These are phyloP conservation scores for Brotogeris chrysoptera DNA, from an alignment of 2,797 vertebrate genomes.

Conservation along the genomic window DNA sequence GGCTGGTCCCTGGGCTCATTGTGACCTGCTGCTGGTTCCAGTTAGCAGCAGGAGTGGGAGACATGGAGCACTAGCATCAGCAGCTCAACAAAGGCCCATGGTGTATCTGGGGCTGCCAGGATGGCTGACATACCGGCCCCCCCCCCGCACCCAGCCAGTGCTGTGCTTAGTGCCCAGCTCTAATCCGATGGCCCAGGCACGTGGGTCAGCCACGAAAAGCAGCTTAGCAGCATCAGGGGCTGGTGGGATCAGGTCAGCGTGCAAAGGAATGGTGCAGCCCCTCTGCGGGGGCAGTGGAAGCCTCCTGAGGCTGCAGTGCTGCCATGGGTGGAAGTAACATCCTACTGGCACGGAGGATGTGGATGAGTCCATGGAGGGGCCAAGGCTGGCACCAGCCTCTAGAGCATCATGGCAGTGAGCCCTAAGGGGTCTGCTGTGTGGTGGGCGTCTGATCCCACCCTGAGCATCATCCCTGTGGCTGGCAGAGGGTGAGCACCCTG, in stretches of 20 bases:
- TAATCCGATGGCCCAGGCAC: not conserved
- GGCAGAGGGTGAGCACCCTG: not conserved
- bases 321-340: rapidly evolving
- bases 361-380: not conserved
- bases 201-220: not conserved
- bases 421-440: rapidly evolving
- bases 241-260: not conserved
- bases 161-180: not conserved
- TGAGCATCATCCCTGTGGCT: rapidly evolving
- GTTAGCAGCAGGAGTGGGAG: not conserved
- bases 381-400: not conserved
- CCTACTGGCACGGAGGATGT: not conserved
- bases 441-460: rapidly evolving
- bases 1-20: not conserved
- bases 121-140: rapidly evolving
- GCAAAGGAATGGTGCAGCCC: not conserved
- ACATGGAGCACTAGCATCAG: not conserved
- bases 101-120: not conserved
- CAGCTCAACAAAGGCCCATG: rapidly evolving
- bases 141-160: rapidly evolving
- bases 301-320: not conserved
- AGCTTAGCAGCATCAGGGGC: not conserved
- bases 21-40: not conserved
- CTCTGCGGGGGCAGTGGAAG: not conserved
- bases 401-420: not conserved